phyloP scores from a whole-genome alignment of 2,797 vertebrate species.

The Darevskia nairensis region DNA sequence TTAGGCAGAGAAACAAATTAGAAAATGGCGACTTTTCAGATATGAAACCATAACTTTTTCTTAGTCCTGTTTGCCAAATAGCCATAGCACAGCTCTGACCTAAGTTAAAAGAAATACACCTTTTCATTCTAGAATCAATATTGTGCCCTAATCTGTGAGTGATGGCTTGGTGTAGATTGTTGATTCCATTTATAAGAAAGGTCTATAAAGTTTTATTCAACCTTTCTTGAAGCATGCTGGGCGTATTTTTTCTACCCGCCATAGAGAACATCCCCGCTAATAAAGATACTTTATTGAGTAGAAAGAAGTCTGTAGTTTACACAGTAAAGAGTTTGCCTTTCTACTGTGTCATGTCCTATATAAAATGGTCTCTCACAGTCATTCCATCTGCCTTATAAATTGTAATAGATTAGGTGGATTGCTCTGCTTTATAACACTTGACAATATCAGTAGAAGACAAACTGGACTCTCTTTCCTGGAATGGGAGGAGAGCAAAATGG shows the following conservation, averaged over 20 bases:
- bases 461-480: not conserved
- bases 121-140: conserved; percentile 40
- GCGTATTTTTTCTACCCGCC: conserved; percentile 50
- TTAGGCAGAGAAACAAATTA: not conserved
- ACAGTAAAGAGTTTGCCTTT: conserved; percentile 52
- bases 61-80: conserved; percentile 20
- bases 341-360: conserved; percentile 41
- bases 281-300: conserved; percentile 66
- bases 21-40: not conserved
- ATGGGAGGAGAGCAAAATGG: not conserved
- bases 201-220: conserved; percentile 67
- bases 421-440: not conserved
- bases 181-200: conserved; percentile 62
- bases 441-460: not conserved
- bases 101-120: conserved; percentile 12
- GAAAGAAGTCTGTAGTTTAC: conserved; percentile 45
- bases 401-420: not conserved
- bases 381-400: conserved; percentile 19
- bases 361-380: conserved; percentile 18
- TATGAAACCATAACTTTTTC: conserved; percentile 22
- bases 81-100: not conserved
- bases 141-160: conserved; percentile 55
- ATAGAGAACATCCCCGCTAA: conserved; percentile 51
- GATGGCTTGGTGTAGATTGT: conserved; percentile 55
- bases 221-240: conserved; percentile 63